phyloP scores from a whole-genome alignment of 2,797 vertebrate species.

The Leuciscus waleckii region DNA sequence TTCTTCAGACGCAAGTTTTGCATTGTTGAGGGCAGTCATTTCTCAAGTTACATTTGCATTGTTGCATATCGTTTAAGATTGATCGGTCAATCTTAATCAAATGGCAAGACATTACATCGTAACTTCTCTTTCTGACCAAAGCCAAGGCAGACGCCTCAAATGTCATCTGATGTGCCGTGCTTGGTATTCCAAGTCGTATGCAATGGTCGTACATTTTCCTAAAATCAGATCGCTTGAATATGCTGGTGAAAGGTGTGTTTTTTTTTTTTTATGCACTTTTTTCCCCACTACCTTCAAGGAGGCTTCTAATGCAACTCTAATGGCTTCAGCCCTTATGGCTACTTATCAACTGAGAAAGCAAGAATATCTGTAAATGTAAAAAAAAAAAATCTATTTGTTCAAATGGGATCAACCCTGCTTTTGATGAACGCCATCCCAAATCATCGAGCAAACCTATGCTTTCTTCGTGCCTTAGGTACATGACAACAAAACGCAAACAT shows the following conservation, averaged over 20 bases:
- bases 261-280: constrained; percentile 47
- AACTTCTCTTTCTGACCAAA: neutral
- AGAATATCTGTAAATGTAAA: constrained; percentile 15
- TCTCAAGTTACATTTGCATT: constrained; percentile 2
- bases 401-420: constrained; percentile 10
- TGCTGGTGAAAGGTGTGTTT: neutral
- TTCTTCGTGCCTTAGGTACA: constrained; percentile 28
- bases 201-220: constrained; percentile 9
- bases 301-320: constrained; percentile 29
- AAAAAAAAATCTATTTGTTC: neutral
- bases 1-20: neutral
- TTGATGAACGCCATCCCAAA: constrained; percentile 48
- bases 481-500: constrained; percentile 12
- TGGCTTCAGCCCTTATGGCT: constrained; percentile 3
- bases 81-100: neutral
- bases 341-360: neutral
- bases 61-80: constrained; percentile 19
- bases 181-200: neutral
- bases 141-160: neutral
- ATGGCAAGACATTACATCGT: neutral
- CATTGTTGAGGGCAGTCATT: no score
- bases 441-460: constrained; percentile 15
- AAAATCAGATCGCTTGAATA: constrained; percentile 33
- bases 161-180: neutral
- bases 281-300: constrained; percentile 4